A percentile compares a stretch with the other conserved stretches of the same genome.
phyloP scores from a whole-genome alignment of 2,113 vertebrate genomes.

The Theristicus caerulescens region DNA sequence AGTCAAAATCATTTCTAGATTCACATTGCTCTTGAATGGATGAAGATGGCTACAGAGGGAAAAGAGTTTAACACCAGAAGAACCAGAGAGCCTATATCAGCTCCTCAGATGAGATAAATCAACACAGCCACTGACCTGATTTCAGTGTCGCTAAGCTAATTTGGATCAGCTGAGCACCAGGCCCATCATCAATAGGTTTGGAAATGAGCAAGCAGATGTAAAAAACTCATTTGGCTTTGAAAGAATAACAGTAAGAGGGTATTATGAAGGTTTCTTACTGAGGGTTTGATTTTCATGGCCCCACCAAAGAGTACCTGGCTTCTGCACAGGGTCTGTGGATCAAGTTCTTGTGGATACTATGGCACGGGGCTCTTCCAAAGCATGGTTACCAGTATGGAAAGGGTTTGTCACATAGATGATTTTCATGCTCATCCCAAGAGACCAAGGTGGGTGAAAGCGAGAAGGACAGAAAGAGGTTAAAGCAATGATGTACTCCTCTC shows the following conservation, averaged over 20 bases:
- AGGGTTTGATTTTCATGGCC: neutral
- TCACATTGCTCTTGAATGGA: neutral
- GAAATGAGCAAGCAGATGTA: neutral
- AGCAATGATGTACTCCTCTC: neutral
- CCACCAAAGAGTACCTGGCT: neutral
- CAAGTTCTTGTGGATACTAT: neutral
- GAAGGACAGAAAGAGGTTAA: neutral
- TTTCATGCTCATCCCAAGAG: neutral
- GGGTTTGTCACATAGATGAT: neutral
- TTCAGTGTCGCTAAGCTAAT: neutral
- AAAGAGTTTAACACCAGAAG: neutral
- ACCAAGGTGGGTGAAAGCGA: neutral
- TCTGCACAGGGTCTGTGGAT: neutral
- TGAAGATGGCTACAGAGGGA: neutral
- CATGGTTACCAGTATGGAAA: neutral
- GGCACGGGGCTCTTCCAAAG: neutral
- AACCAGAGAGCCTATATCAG: neutral
- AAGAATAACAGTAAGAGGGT: neutral
- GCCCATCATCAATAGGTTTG: neutral
- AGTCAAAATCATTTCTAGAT: neutral
- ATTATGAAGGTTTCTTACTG: neutral
- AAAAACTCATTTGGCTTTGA: neutral
- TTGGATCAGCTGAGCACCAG: neutral
- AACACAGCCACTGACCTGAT: neutral
- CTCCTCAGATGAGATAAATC: neutral